phyloP scores from a whole-genome alignment of 2,797 vertebrate genomes.

The Schizothorax lantsangensis region DNA sequence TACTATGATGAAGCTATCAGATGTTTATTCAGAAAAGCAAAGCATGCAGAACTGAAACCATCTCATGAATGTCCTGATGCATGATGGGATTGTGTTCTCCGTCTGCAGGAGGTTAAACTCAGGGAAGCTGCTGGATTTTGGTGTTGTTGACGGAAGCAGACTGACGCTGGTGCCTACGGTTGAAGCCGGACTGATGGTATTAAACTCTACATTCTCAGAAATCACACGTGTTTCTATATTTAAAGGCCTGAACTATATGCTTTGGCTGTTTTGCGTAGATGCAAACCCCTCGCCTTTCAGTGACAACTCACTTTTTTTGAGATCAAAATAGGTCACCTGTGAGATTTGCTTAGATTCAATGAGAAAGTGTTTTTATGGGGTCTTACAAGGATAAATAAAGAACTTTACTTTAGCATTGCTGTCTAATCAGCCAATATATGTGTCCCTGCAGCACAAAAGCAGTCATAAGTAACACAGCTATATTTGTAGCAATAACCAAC shows the following conservation, averaged over 20 bases:
- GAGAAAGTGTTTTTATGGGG: no score
- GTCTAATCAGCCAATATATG: no score
- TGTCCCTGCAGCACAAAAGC: no score
- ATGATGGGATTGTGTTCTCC: slow-evolving; percentile 8
- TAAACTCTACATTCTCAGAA: slow-evolving; percentile 38
- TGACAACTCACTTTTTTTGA: no score
- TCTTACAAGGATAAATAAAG: no score
- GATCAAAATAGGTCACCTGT: no score
- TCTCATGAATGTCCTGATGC: not conserved
- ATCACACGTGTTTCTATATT: not conserved
- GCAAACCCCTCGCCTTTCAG: no score
- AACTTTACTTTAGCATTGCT: no score
- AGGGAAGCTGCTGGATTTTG: slow-evolving; percentile 87
- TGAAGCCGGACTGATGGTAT: slow-evolving; percentile 90
- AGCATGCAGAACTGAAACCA: not conserved
- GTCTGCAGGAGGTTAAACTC: slow-evolving; percentile 83
- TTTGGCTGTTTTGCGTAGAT: not conserved
- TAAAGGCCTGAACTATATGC: not conserved
- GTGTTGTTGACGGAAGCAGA: slow-evolving; percentile 88
- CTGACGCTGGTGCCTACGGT: slow-evolving; percentile 90
- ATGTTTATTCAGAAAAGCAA: no score
- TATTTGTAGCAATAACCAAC: no score
- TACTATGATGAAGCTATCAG: not conserved
- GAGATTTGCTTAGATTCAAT: no score
- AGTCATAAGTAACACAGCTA: no score